Percentiles rank a stretch among this genome's conserved stretches.
phyloP scores from a whole-genome alignment of 1,140 invertebrate species.

The Formica exsecta region DNA sequence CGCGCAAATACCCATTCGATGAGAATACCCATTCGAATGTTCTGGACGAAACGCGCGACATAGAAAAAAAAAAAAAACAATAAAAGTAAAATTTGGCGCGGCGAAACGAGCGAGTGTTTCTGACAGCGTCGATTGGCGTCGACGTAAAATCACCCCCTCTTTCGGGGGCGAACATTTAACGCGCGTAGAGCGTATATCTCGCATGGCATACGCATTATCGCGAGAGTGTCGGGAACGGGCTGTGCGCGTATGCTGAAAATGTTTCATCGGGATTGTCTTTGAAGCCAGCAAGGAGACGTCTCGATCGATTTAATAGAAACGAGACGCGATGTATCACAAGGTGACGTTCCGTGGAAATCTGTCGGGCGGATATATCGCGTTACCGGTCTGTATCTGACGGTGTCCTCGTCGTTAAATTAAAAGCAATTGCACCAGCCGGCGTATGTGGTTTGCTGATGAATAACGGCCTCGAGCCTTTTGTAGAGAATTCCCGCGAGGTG shows the following conservation, averaged over 20 bases:
- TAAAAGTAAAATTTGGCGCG: conserved; percentile 57
- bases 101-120: conserved; percentile 51
- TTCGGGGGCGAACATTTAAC: conserved; percentile 50
- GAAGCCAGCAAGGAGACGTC: conserved; percentile 42
- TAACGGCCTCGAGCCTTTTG: conserved; percentile 56
- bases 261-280: conserved; percentile 41
- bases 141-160: conserved; percentile 51
- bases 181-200: background rate
- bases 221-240: background rate
- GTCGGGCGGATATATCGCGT: conserved; percentile 53
- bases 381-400: conserved; percentile 39
- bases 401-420: conserved; percentile 61
- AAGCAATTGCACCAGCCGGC: conserved; percentile 30
- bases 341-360: conserved; percentile 53
- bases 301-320: conserved; percentile 57
- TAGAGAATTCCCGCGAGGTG: conserved; percentile 35
- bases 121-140: conserved; percentile 59
- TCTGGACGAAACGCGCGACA: background rate
- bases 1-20: conserved; percentile 23
- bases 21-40: conserved; percentile 16
- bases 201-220: conserved; percentile 8
- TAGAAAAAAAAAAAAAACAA: background rate
- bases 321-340: conserved; percentile 56
- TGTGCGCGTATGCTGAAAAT: conserved; percentile 32
- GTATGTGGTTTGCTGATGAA: conserved; percentile 49